Evolutionary conservation across 2,888 invertebrate genomes (phyloP), one percentile per base, ranked within the genome.

Genomic region (Epistrophella euchroma): DNA sequence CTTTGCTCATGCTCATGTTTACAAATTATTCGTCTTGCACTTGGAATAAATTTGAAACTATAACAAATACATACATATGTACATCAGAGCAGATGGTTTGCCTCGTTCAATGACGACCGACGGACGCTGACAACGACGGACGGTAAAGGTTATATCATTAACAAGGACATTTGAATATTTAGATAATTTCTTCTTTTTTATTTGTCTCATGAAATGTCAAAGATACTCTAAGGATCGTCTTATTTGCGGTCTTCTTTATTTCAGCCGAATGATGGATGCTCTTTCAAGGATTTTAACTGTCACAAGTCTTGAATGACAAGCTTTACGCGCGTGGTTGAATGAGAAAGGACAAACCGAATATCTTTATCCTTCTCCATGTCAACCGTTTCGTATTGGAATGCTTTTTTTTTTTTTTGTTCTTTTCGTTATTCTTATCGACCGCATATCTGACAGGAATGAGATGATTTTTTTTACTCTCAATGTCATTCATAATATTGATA

Each of bases 1-100:
- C 64, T 64, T 22, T 32, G 25, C 62, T 55, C 19, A 58, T 60
- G 19, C 22, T 37, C 37, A 37, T 40, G 37, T 58, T 60, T 70
- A 73, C 68, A 73, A 83, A 68, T 62, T 45, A 79, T 70, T 55
- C 56, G 45, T 79, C 55, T 79, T 73, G 75, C 80, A 80, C 40
- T 79, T 74, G 58, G 74, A 56, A 80, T 68, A 70, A 45, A 75
- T 80, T 80, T 70, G 11, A 60, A 37, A 28, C 52, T 37, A 72
- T 37, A n/a, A n/a, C n/a, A n/a, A n/a, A n/a, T n/a, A n/a, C n/a
- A n/a, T n/a, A n/a, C n/a, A n/a, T n/a, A n/a, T n/a, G n/a, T n/a
- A 35, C 19, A 40, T 40, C 9, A 2, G 37, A 47, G 47, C 64
- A 79, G 64, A 79, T 79, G 79, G 79, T 66, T 58, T 47, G 15